Conservation (phyloP, 2,113 vertebrate species). For the Rhineura floridana region DNA sequence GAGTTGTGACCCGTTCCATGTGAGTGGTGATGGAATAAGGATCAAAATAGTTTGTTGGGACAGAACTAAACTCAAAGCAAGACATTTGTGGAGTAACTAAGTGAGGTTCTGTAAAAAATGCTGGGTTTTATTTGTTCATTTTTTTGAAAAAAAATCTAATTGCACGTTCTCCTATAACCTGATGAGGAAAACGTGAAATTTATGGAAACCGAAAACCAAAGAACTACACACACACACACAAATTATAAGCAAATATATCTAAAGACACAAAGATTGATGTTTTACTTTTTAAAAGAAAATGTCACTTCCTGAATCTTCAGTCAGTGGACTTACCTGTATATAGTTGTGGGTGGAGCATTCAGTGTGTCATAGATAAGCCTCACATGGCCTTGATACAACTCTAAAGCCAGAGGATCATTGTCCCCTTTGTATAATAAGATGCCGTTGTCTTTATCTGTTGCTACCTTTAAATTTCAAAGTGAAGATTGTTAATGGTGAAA, state of each 20-base stretch:
- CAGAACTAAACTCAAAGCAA: neutral
- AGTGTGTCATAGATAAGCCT: slow-evolving; percentile 92
- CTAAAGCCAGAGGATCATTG: slow-evolving; percentile 92
- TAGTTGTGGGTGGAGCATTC: slow-evolving; percentile 90
- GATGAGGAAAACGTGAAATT: neutral
- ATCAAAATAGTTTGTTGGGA: neutral
- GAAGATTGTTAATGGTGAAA: slow-evolving; percentile 11
- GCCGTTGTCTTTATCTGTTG: slow-evolving; percentile 94
- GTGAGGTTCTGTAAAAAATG: neutral
- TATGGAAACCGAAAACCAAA: neutral
- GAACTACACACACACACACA: neutral
- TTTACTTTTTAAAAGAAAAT: neutral
- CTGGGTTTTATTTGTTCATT: neutral
- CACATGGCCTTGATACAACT: slow-evolving; percentile 96
- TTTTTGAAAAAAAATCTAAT: neutral
- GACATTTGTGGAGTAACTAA: neutral
- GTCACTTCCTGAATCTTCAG: neutral
- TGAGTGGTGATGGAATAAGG: neutral
- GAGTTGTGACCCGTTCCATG: neutral
- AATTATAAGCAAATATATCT: neutral
- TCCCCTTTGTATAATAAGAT: slow-evolving; percentile 94
- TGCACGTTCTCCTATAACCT: neutral
- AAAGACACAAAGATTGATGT: neutral
- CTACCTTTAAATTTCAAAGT: slow-evolving; percentile 79
- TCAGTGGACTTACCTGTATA: slow-evolving; percentile 85